Base-by-base conservation (phyloP, 2,113 vertebrate genomes). In the Eira barbara region DNA sequence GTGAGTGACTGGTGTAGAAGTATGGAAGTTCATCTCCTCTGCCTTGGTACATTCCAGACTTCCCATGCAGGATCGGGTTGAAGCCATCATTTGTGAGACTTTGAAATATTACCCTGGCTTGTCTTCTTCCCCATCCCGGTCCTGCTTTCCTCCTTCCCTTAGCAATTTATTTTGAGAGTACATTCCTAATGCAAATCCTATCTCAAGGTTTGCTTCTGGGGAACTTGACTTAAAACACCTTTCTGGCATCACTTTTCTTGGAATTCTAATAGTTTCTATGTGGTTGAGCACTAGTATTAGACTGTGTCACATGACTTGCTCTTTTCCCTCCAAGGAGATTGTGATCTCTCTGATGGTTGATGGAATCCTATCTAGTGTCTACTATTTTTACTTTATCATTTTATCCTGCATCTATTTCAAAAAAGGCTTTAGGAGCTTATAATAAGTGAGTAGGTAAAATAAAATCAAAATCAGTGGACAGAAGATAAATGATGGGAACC, bases 81-180 rank as follows among this genome's bases (percentile, higher is more conserved):
- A 71, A 78, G 39, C 9, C 5, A 65, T 52, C 34, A 61, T 91
- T 10, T 57, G 34, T 29, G 61, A 85, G n/a, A 79, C 47, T 76
- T 71, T 61, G 25, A 95, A 91, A 59, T 91, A 45, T 52, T 57
- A 65, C 29, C 23, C 0, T 21, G 47, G 47, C 11, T 73, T 69
- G 8, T 34, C 52, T 73, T 94, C 74, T 81, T 94, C 23, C 13
- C 3, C 14, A 91, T 80, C 13, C 6, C 12, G 74, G 6, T 69
- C 31, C 15, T 47, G 71, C 5, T 76, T 79, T n/a, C 42, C 7
- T 39, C 45, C 39, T 73, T 67, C 27, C 21, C 25, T 61, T 74
- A 49, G 59, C 14, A 73, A 42, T 49, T 95, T 83, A 73, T 90
- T 96, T 92, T 91, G 85, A 96, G 69, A 93, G 39, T 29, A 49